These are phyloP conservation scores for Euura saliciscinereae DNA, from an alignment of 1,140 invertebrate species.

Conservation along the genomic window DNA sequence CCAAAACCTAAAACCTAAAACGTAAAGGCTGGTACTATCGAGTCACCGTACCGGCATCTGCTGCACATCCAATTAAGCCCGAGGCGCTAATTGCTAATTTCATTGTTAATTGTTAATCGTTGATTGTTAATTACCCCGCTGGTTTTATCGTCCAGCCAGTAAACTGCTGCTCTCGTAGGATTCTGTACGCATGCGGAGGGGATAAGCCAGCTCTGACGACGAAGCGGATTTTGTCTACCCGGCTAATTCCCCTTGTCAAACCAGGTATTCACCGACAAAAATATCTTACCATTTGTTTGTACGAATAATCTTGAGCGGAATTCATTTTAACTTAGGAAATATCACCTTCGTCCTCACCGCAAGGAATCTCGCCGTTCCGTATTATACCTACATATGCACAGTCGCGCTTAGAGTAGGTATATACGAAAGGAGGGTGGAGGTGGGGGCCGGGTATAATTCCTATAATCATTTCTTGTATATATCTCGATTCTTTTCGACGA, in stretches of 20 bases:
- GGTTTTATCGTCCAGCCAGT: not conserved
- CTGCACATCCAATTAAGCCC: constrained; percentile 47
- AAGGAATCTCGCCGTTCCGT: not conserved
- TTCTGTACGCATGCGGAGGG: not conserved
- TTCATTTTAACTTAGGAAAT: not conserved
- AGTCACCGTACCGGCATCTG: constrained; percentile 31
- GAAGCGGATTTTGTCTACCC: not conserved
- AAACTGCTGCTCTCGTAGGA: not conserved
- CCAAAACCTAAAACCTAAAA: not conserved
- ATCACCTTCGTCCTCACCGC: not conserved
- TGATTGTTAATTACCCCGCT: constrained; percentile 47
- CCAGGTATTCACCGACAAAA: no score
- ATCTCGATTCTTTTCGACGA: constrained; percentile 14
- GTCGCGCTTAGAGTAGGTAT: not conserved
- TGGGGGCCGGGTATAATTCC: not conserved
- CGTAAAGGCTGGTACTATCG: not conserved
- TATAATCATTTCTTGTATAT: constrained; percentile 4
- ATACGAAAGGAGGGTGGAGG: no score
- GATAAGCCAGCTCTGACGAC: not conserved
- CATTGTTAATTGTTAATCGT: constrained; percentile 46
- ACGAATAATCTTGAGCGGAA: no score
- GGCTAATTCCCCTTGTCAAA: no score
- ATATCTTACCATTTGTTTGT: no score
- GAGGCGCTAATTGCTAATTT: constrained; percentile 46
- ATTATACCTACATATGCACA: not conserved